Evolutionary conservation across 2,888 invertebrate genomes (phyloP), one percentile per base, ranked within the genome.

Genomic region (Omphaloscelis lunosa): DNA sequence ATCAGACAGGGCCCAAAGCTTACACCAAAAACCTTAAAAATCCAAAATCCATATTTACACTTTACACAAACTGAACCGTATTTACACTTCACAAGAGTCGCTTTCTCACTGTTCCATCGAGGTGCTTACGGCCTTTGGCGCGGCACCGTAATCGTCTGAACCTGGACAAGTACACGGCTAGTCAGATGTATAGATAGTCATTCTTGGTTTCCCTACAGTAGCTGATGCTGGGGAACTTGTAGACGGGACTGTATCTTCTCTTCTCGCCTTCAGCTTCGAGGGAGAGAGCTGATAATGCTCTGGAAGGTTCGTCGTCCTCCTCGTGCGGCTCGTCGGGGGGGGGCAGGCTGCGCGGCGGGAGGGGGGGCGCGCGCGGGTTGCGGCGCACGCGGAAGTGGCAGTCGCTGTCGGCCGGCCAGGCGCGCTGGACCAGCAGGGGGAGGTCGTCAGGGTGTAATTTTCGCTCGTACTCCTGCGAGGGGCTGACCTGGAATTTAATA

Each of bases 371-470:
- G 89, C 98, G 98, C 0, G 98, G 98, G 95, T 98, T 98, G 85
- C 98, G 97, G 77, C 98, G 97, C 79, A 99, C 98, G 62, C 99
- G 97, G 95, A 99, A 98, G 94, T 99, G 98, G 89, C 98, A 98
- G 92, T 97, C 97, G 75, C 97, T 97, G 92, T 97, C 97, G 12
- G 97, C 94, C 77, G 97, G 97, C 97, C 98, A 98, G 17, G 98
- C 97, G 87, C 98, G 98, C 93, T 99, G 99, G 53, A 99, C 98
- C 88, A 98, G 97, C 41, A 99, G 96, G 0, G 99, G 99, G 82
- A 98, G 97, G 93, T 99, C 99, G 88, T 99, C 98, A 0, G 98
- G 98, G 94, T 99, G 98, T 58, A 99, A 95, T 95, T 99, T 98
- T 77, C 99, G 97, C 94, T 99, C 98, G 95, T 98, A 98, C 93